Base-by-base conservation (phyloP, 2,113 vertebrate species). In the Haplochromis burtoni region DNA sequence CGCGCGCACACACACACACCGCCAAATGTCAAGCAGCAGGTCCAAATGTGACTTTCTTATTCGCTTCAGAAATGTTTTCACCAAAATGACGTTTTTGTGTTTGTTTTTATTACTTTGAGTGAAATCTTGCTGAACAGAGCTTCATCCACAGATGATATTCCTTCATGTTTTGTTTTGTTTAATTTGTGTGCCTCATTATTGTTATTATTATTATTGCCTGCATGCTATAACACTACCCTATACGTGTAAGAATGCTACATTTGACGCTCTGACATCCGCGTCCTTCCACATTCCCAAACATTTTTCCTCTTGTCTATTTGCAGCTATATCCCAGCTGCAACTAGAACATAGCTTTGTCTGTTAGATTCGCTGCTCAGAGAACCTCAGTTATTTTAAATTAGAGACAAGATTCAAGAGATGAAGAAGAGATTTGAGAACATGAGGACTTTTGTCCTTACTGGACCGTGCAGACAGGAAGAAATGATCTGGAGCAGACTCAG, bases 401-500 rank as follows among this genome's bases (percentile, higher is more conserved):
- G 10, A 66, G 17, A 63, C 31, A 66, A 35, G 31, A 35, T 35
- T 66, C 61, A 2, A 66, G 61, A 35, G 61, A 35, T 3, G 10
- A 66, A n/a, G 61, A 66, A 12, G 61, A 66, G 61, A 35, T 3
- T 1, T 66, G 33, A 0, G 10, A 38, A 5, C 33, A 38, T 38
- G 33, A 21, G 7, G 19, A 38, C 3, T 12, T 63, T 63, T 0
- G 17, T 35, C 10, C 17, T 38, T 38, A 66, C 33, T 66, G 33
- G 61, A 66, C 6, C 4, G 2, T 66, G n/a, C 35, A 71, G n/a
- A 40, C 63, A 14, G 35, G 19, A 66, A 66, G 19, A 71, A 1
- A 71, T 42, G 2, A 10, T 24, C 0, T 71, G n/a, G 5, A 14
- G 35, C 35, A 68, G 0, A 40, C 7, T 68, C 63, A 24, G n/a